Percentiles rank a stretch among this genome's conserved stretches.
These are phyloP conservation scores for Squalus acanthias DNA, from an alignment of 2,797 vertebrate genomes.

Conservation along the genomic window DNA sequence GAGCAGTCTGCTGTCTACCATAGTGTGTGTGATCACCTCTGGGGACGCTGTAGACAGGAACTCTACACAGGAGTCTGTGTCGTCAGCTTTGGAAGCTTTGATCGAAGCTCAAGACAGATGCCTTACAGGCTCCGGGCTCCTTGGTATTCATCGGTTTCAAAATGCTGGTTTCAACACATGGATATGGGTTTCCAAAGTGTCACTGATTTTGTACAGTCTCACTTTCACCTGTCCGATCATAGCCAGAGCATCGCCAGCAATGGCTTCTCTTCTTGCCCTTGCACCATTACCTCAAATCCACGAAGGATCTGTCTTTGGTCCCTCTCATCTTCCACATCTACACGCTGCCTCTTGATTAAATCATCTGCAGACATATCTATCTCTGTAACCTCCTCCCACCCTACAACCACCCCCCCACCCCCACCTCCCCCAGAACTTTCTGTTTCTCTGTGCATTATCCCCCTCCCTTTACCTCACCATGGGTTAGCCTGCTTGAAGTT, in stretches of 20 bases:
- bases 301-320: not conserved
- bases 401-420: not conserved
- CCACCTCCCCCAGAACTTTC: not conserved
- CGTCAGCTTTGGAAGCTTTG: not conserved
- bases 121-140: not conserved
- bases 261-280: not conserved
- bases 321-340: not conserved
- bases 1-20: not conserved
- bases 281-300: not conserved
- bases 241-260: not conserved
- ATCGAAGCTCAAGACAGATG: not conserved
- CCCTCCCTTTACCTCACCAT: not conserved
- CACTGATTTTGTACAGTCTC: not conserved
- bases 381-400: not conserved
- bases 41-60: no score
- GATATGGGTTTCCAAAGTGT: not conserved
- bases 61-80: not conserved
- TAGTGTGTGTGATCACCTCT: not conserved
- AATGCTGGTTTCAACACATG: not conserved
- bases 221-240: not conserved
- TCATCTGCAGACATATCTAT: not conserved
- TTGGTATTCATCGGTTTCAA: not conserved
- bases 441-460: not conserved
- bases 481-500: not conserved
- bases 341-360: not conserved